Percentiles rank a stretch among this genome's conserved stretches.
Evolutionary conservation across 2,113 vertebrate genomes (phyloP).

Genomic region (Parus major): DNA sequence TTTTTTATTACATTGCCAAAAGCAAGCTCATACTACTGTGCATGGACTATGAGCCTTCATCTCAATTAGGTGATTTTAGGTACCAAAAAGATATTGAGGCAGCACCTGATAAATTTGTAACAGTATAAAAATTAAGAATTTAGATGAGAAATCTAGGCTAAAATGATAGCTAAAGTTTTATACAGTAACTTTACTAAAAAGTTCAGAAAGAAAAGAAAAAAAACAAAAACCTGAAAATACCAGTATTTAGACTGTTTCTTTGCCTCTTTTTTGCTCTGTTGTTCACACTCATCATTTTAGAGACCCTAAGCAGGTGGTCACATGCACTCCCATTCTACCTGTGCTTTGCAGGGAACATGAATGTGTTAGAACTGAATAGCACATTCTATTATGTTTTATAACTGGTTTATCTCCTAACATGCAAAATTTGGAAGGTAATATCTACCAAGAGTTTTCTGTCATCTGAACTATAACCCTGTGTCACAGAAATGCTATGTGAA

Average conservation of each 20-base stretch:
- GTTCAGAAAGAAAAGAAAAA: neutral
- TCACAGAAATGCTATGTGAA: neutral
- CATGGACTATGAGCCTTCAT: neutral
- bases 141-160: neutral
- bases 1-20: neutral
- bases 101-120: neutral
- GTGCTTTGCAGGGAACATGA: neutral
- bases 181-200: neutral
- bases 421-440: neutral
- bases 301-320: neutral
- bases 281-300: neutral
- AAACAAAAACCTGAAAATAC: neutral
- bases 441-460: neutral
- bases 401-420: neutral
- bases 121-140: neutral
- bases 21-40: neutral
- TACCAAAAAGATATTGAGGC: neutral
- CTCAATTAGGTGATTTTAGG: neutral
- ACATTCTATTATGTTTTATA: neutral
- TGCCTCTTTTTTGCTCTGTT: neutral
- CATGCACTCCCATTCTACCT: neutral
- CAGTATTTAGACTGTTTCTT: neutral
- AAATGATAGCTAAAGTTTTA: neutral
- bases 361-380: neutral
- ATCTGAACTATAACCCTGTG: neutral